Evolutionary conservation across 2,113 vertebrate species (phyloP).

Genomic region (Phoenicopterus ruber): DNA sequence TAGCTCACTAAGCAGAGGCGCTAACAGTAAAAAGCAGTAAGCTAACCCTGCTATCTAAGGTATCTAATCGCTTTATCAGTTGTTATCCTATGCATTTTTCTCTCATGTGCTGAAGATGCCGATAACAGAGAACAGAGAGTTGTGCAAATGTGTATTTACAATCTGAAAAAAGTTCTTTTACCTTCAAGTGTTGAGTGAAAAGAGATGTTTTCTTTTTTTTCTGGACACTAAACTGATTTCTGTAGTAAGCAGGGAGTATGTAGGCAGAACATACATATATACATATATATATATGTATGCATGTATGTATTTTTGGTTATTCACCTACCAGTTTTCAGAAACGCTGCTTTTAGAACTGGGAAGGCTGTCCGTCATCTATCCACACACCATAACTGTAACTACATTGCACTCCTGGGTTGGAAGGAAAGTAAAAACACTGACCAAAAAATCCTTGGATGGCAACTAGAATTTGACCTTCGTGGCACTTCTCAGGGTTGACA

Average conservation of each 20-base stretch:
- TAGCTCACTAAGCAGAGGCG: not conserved
- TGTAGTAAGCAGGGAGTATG: not conserved
- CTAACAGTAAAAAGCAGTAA: not conserved
- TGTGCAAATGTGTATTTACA: not conserved
- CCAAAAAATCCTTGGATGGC: not conserved
- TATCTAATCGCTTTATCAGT: not conserved
- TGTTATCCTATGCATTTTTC: no score
- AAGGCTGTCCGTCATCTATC: not conserved
- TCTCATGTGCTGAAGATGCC: not conserved
- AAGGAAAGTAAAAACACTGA: not conserved
- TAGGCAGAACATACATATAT: not conserved
- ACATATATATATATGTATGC: no score
- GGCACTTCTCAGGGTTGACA: not conserved
- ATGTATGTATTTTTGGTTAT: not conserved
- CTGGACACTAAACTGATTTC: not conserved
- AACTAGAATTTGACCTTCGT: not conserved
- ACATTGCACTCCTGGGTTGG: not conserved
- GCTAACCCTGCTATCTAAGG: not conserved
- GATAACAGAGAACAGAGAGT: not conserved
- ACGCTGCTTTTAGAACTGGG: rapidly evolving
- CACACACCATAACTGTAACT: not conserved
- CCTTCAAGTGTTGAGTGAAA: not conserved
- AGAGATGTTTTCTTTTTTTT: not conserved
- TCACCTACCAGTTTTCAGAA: not conserved
- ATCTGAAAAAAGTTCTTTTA: not conserved